Evolutionary conservation across 2,113 vertebrate genomes (phyloP).

Genomic region (Pan paniscus): DNA sequence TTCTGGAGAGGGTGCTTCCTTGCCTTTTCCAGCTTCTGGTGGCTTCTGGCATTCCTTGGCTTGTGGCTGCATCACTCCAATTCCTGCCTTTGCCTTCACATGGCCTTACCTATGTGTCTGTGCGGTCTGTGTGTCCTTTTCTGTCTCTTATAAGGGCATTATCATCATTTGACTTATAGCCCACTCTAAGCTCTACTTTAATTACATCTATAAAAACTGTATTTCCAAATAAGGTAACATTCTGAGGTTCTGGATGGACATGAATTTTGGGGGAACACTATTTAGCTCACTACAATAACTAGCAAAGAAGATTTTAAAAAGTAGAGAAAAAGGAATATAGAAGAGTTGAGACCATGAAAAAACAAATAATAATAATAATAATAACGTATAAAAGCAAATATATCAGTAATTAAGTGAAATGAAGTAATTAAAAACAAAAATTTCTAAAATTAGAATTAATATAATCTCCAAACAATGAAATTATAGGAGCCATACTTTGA

Average conservation of each 20-base stretch:
- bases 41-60: background rate
- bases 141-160: background rate
- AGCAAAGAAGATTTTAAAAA: background rate
- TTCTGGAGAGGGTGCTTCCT: background rate
- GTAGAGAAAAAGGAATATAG: background rate
- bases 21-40: background rate
- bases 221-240: background rate
- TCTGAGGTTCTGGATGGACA: background rate
- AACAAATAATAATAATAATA: background rate
- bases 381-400: background rate
- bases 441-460: background rate
- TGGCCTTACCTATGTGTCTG: background rate
- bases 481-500: background rate
- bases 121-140: background rate
- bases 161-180: background rate
- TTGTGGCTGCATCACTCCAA: background rate
- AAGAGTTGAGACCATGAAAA: background rate
- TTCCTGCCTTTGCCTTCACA: background rate
- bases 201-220: background rate
- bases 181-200: background rate
- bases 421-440: background rate
- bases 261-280: background rate
- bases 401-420: background rate
- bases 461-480: background rate
- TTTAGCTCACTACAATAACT: background rate